These are phyloP conservation scores for Hippocampus kuda DNA, from an alignment of 2,797 vertebrate species.

Conservation along the genomic window DNA sequence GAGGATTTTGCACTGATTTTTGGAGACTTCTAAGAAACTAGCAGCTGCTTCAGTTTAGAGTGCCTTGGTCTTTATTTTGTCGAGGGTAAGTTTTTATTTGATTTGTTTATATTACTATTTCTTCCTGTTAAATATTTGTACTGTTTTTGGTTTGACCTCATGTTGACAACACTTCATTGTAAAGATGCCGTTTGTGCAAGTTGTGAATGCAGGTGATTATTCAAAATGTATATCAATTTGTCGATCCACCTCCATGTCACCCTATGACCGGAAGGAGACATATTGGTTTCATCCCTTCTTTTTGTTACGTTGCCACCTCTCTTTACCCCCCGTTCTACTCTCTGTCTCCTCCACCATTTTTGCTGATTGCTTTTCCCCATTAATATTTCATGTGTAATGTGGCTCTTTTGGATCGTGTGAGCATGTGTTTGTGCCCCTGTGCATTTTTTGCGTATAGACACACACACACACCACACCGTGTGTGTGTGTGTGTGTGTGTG, in stretches of 20 bases:
- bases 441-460: neutral
- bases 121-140: neutral
- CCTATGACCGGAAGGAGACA: constrained; percentile 32
- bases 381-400: constrained; percentile 71
- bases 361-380: constrained; percentile 66
- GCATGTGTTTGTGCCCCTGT: constrained; percentile 45
- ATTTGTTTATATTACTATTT: neutral
- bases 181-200: constrained; percentile 11
- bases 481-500: constrained; percentile 43
- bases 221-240: constrained; percentile 36
- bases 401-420: constrained; percentile 61
- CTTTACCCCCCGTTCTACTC: constrained; percentile 19
- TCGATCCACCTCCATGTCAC: constrained; percentile 35
- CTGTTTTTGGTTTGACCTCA: constrained; percentile 16
- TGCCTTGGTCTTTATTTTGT: too few relatives aligned
- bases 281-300: constrained; percentile 38
- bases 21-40: too few relatives aligned
- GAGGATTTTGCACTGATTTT: too few relatives aligned
- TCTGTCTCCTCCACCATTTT: constrained; percentile 55
- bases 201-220: constrained; percentile 33
- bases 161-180: constrained; percentile 15
- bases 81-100: too few relatives aligned
- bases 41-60: too few relatives aligned
- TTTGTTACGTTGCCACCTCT: constrained; percentile 10
- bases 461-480: neutral